Conservation (phyloP, 1,140 invertebrate genomes). For the Listronotus oregonensis region DNA sequence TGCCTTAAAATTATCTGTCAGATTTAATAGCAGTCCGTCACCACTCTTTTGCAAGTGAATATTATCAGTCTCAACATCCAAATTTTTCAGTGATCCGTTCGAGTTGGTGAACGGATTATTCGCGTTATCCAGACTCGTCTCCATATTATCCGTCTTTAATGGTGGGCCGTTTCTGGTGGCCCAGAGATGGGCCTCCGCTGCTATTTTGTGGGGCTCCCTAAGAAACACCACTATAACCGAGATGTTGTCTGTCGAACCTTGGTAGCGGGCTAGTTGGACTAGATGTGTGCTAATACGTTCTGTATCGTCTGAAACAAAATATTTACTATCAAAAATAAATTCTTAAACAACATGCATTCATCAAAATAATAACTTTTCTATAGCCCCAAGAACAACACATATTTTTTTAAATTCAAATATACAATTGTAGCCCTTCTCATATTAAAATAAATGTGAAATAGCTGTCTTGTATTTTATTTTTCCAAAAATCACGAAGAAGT, state of each 20-base stretch:
- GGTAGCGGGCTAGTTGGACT: constrained; percentile 73
- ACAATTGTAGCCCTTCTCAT: no score
- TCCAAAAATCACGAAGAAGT: no score
- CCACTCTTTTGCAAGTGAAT: constrained; percentile 39
- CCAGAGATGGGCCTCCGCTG: constrained; percentile 56
- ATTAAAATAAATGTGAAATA: no score
- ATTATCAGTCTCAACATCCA: constrained; percentile 33
- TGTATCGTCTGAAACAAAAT: constrained; percentile 64
- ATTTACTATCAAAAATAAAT: constrained; percentile 8
- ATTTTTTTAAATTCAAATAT: neutral
- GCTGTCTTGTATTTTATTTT: no score
- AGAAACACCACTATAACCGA: constrained; percentile 87
- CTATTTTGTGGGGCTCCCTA: constrained; percentile 70
- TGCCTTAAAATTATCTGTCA: constrained; percentile 47
- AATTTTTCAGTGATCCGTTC: constrained; percentile 44
- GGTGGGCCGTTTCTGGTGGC: constrained; percentile 43
- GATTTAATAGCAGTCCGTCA: constrained; percentile 44
- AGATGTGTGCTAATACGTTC: constrained; percentile 69
- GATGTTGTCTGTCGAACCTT: constrained; percentile 85
- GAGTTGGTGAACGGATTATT: constrained; percentile 53
- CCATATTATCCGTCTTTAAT: constrained; percentile 44
- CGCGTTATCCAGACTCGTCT: constrained; percentile 50
- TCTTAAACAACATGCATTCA: neutral
- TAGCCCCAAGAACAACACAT: neutral
- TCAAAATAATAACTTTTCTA: neutral